phyloP scores from a whole-genome alignment of 1,140 invertebrate genomes.

The Brachionus angularis region DNA sequence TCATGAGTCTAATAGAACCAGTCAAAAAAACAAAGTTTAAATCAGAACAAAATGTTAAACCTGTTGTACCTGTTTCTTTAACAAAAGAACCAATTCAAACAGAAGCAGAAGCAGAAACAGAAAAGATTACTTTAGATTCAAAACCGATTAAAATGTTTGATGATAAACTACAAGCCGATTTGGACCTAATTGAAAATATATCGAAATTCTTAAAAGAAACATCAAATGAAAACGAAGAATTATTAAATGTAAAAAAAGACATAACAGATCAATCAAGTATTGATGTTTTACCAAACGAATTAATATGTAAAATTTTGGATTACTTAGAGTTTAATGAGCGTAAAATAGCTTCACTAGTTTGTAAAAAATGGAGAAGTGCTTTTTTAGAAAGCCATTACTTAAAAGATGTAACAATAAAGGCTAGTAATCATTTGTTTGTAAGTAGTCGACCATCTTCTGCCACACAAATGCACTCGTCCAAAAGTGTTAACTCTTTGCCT shows the following conservation, averaged over 20 bases:
- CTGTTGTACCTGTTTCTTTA: background rate
- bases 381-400: slow-evolving; percentile 38
- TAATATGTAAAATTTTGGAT: slow-evolving; percentile 39
- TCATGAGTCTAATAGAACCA: background rate
- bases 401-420: slow-evolving; percentile 21
- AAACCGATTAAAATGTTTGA: background rate
- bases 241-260: background rate
- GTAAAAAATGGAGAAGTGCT: slow-evolving; percentile 31
- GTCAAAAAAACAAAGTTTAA: background rate
- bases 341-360: slow-evolving; percentile 24
- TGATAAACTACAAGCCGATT: background rate
- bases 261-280: background rate
- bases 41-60: background rate
- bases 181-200: slow-evolving; percentile 6
- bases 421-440: slow-evolving; percentile 30
- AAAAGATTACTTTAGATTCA: too few species aligned
- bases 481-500: background rate
- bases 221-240: background rate
- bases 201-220: slow-evolving; percentile 25
- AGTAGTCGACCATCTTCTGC: slow-evolving; percentile 19
- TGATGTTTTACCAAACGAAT: slow-evolving; percentile 7
- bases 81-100: background rate
- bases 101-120: background rate
- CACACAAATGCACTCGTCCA: background rate
- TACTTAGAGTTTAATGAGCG: slow-evolving; percentile 10